Evolutionary conservation across 2,113 vertebrate species (phyloP).

Genomic region (Boleophthalmus pectinirostris): DNA sequence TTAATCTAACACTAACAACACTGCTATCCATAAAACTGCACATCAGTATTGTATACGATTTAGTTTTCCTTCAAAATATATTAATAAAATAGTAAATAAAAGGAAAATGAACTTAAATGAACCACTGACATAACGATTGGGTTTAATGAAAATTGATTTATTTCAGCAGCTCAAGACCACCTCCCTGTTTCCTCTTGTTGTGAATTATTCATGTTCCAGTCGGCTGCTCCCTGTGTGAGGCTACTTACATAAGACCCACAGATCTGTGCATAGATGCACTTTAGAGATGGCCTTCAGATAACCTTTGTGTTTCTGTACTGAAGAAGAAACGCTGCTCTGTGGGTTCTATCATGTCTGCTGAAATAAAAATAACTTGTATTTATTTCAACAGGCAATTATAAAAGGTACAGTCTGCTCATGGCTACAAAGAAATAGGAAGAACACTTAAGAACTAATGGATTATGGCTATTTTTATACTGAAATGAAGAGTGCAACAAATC

Average conservation of each 20-base stretch:
- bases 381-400: neutral
- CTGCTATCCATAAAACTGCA: neutral
- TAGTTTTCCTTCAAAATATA: neutral
- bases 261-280: neutral
- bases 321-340: neutral
- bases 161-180: neutral
- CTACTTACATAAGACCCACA: conserved; percentile 34
- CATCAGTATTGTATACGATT: neutral
- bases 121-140: neutral
- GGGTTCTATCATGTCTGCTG: neutral
- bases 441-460: neutral
- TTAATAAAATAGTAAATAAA: too few species aligned
- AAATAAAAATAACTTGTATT: neutral
- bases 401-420: neutral
- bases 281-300: conserved; percentile 7
- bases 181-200: conserved; percentile 17
- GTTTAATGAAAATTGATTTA: neutral
- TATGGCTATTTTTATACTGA: neutral
- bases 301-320: conserved; percentile 1
- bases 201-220: conserved; percentile 67
- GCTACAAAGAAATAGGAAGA: neutral
- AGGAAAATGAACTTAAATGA: too few species aligned
- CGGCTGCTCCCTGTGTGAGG: conserved; percentile 37
- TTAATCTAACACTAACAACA: neutral
- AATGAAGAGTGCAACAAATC: neutral